Evolutionary conservation across 2,113 vertebrate species (phyloP).

Genomic region (Lepus americanus): DNA sequence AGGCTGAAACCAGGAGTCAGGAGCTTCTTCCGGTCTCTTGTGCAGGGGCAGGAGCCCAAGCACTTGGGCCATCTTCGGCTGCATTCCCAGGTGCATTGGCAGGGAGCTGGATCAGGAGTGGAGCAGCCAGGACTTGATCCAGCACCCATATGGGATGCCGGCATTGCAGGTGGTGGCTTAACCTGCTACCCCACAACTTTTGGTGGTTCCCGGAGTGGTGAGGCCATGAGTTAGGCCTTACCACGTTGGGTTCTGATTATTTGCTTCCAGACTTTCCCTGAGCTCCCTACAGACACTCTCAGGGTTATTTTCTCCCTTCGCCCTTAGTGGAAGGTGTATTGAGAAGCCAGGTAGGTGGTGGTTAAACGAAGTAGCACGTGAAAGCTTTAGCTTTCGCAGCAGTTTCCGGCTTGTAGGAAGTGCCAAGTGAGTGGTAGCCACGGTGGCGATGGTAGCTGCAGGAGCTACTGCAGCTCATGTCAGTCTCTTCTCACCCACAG

Average conservation of each 20-base stretch:
- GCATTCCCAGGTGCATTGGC: too few relatives aligned
- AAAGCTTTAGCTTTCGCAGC: neutral
- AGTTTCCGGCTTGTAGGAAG: neutral
- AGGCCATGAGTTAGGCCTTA: slow-evolving; percentile 11
- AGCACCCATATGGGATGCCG: too few relatives aligned
- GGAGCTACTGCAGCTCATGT: neutral
- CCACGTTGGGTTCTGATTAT: neutral
- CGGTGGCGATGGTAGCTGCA: neutral
- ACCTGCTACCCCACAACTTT: neutral
- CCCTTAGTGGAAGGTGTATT: neutral
- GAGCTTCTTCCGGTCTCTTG: too few relatives aligned
- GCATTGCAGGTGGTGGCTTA: too few relatives aligned
- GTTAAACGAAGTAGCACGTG: neutral
- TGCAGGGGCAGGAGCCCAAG: too few relatives aligned
- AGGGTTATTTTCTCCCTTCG: neutral
- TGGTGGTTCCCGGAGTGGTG: neutral
- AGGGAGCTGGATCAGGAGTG: too few relatives aligned
- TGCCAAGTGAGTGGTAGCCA: neutral
- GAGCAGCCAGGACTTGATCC: too few relatives aligned
- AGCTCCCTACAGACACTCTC: neutral
- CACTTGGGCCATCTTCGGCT: too few relatives aligned
- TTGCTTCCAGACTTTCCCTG: slow-evolving; percentile 29
- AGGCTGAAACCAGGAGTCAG: too few relatives aligned
- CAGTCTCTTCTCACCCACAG: slow-evolving; percentile 81
- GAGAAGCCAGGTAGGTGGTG: neutral